Evolutionary conservation across 2,888 invertebrate species (phyloP).

Genomic region (Trichopoda pennipes): DNA sequence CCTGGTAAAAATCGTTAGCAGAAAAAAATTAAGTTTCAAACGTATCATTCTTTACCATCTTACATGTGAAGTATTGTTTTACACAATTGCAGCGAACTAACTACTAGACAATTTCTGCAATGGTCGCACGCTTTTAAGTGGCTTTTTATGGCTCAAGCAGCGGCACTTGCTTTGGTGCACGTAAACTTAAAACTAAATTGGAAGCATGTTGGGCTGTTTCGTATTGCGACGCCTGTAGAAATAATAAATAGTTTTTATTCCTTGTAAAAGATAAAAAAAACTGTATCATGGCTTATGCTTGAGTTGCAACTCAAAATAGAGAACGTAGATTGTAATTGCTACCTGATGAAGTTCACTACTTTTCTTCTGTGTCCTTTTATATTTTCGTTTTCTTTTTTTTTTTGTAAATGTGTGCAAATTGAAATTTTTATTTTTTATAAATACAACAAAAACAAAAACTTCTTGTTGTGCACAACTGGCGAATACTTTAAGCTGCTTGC

Average conservation of each 20-base stretch:
- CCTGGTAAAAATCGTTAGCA: slow-evolving; percentile 12
- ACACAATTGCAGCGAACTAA: slow-evolving; percentile 22
- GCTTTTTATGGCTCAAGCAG: slow-evolving; percentile 21
- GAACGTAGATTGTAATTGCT: slow-evolving; percentile 42
- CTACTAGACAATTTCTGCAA: slow-evolving; percentile 40
- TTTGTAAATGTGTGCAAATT: slow-evolving; percentile 25
- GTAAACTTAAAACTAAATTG: slow-evolving; percentile 30
- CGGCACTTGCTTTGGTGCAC: slow-evolving; percentile 27
- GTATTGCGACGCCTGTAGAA: slow-evolving; percentile 62
- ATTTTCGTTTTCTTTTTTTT: background rate
- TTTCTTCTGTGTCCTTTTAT: background rate
- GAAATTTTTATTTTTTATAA: slow-evolving; percentile 23
- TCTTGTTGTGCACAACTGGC: slow-evolving; percentile 14
- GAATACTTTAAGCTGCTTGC: slow-evolving; percentile 54
- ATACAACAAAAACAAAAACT: background rate
- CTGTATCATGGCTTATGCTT: background rate
- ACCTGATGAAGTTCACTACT: slow-evolving; percentile 40
- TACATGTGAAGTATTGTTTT: slow-evolving; percentile 31
- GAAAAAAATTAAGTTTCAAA: background rate
- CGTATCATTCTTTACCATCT: slow-evolving; percentile 25
- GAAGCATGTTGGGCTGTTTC: slow-evolving; percentile 30
- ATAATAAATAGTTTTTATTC: slow-evolving; percentile 79
- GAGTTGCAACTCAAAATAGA: slow-evolving; percentile 14
- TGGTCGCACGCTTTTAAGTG: slow-evolving; percentile 48
- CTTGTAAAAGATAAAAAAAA: slow-evolving; percentile 72